Base-by-base conservation (phyloP, 2,113 vertebrate species). In the Semnopithecus entellus region DNA sequence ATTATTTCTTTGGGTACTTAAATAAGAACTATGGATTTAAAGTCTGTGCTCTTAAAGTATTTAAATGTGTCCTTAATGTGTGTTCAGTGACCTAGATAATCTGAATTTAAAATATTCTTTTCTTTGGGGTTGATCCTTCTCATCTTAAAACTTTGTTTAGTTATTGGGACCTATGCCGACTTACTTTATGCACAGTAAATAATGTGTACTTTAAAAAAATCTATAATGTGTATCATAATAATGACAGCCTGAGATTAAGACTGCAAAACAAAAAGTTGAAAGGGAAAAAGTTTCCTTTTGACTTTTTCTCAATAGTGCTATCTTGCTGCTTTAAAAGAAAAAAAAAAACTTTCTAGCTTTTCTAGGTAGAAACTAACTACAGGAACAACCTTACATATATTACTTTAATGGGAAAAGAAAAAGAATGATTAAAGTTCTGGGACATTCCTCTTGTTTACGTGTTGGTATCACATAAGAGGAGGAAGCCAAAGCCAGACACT, bases 51-150 rank as follows among this genome's bases (percentile, higher is more conserved):
- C 8, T 66, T 81, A 87, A 81, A 66, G 35, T 48, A 91, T 82
- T 91, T 30, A 81, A 79, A 78, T 73, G 32, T 59, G n/a, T 66
- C 30, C 23, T 64, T 64, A 64, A 64, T 30, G 50, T 14, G 5
- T 35, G 61, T 64, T 48, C 43, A 94, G 79, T 57, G 61, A 88
- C 30, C 25, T 52, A 92, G 66, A 78, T 52, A 92, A 95, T 23
- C 12, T 94, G 43, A 95, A 96, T 79, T 97, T 89, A 30, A 83
- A 59, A 83, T 45, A 48, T 92, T 80, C 73, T 94, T 59, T 86
- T 83, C 8, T 90, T 93, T 88, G 38, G 8, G 8, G n/a, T 66
- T 91, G 52, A 79, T 83, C 32, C 3, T 73, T 76, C 23, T 35
- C 38, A 93, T 12, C 50, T 81, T 92, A 89, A 94, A 96, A n/a